phyloP scores from a whole-genome alignment of 2,888 invertebrate genomes.

The Meliscaeva auricollis region DNA sequence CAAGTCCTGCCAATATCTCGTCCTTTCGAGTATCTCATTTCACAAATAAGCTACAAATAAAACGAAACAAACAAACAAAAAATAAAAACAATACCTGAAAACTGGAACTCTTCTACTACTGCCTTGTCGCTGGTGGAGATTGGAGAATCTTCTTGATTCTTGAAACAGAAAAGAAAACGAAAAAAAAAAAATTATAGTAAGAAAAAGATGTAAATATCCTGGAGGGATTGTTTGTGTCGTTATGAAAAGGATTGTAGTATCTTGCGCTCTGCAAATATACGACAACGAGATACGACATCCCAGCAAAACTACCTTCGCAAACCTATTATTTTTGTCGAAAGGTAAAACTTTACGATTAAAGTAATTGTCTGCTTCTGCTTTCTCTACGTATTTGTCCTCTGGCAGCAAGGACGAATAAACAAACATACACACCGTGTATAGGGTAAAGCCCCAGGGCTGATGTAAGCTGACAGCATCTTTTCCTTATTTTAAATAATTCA shows the following conservation, averaged over 20 bases:
- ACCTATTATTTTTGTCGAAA: slow-evolving; percentile 49
- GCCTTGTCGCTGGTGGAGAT: not conserved
- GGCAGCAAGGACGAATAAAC: slow-evolving; percentile 27
- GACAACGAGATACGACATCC: slow-evolving; percentile 1
- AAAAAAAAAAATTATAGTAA: slow-evolving; percentile 14
- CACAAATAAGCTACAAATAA: slow-evolving; percentile 53
- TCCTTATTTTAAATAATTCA: slow-evolving; percentile 65
- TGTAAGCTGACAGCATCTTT: slow-evolving; percentile 62
- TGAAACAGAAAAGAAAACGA: not conserved
- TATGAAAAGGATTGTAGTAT: slow-evolving; percentile 55
- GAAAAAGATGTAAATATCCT: slow-evolving; percentile 59
- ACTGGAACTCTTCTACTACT: slow-evolving; percentile 2
- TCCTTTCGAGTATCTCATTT: slow-evolving; percentile 48
- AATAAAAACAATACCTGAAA: slow-evolving; percentile 9
- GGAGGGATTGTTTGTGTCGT: slow-evolving; percentile 41
- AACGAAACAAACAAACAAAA: slow-evolving; percentile 3
- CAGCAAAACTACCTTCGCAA: slow-evolving; percentile 25
- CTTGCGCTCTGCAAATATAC: not conserved
- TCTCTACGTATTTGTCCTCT: slow-evolving; percentile 10
- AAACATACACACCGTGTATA: not conserved
- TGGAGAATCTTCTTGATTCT: slow-evolving; percentile 10
- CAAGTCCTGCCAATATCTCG: slow-evolving; percentile 58
- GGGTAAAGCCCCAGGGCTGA: slow-evolving; percentile 24
- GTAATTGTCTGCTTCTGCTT: slow-evolving; percentile 30
- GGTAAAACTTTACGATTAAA: slow-evolving; percentile 63